These are phyloP conservation scores for Drosophila mauritiana DNA, from an alignment of 1,140 invertebrate genomes.

Conservation along the genomic window DNA sequence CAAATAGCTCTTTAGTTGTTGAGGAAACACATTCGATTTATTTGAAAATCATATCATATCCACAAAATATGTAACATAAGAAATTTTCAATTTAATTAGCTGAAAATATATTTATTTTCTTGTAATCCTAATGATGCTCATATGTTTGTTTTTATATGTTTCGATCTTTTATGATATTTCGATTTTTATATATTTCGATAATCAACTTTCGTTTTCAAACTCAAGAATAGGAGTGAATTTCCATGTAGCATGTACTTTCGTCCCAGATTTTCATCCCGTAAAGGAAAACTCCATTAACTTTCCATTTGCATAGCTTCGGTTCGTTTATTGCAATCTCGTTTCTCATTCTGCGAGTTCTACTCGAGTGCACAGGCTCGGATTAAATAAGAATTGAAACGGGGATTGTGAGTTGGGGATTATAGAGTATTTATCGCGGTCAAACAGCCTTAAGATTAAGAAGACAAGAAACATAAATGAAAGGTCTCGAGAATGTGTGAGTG, in stretches of 20 bases:
- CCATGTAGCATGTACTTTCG: not conserved
- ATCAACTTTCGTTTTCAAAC: not conserved
- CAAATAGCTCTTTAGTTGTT: no score
- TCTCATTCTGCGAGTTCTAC: slow-evolving; percentile 42
- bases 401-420: slow-evolving; percentile 32
- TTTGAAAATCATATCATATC: no score
- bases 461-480: slow-evolving; percentile 77
- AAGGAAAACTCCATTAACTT: not conserved
- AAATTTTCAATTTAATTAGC: no score
- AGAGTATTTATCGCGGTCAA: slow-evolving; percentile 76
- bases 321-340: slow-evolving; percentile 52
- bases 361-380: slow-evolving; percentile 39
- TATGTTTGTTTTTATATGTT: no score
- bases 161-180: no score
- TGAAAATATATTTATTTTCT: no score
- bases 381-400: slow-evolving; percentile 54
- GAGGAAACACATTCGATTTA: no score
- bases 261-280: not conserved
- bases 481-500: slow-evolving; percentile 60
- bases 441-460: slow-evolving; percentile 78
- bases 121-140: no score
- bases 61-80: no score
- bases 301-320: slow-evolving; percentile 48
- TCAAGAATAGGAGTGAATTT: not conserved
- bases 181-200: no score